These are phyloP conservation scores for Ochropacha duplaris DNA, from an alignment of 2,888 invertebrate genomes.

Conservation along the genomic window DNA sequence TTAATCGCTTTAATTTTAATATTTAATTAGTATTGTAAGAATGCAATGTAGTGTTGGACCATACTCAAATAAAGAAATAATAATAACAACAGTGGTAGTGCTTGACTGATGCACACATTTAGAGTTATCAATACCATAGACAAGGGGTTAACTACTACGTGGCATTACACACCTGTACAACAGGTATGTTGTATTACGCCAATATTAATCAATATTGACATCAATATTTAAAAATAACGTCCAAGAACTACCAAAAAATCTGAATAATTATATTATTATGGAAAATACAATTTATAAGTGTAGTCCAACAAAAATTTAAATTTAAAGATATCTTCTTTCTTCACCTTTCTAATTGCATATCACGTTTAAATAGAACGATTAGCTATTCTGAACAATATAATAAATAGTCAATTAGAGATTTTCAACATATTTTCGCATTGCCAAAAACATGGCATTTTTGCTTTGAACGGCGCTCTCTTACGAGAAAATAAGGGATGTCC, in stretches of 20 bases:
- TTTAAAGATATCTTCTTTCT: slow-evolving; percentile 50
- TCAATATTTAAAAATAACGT: not conserved
- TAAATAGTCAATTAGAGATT: slow-evolving; percentile 67
- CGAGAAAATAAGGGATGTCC: not conserved
- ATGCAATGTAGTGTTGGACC: slow-evolving; percentile 65
- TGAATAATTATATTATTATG: too few relatives aligned
- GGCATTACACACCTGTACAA: too few relatives aligned
- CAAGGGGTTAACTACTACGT: too few relatives aligned
- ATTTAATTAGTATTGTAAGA: slow-evolving; percentile 56
- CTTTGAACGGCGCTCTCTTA: not conserved
- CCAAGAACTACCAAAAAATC: slow-evolving; percentile 10
- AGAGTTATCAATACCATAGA: not conserved
- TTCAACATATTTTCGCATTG: slow-evolving; percentile 49
- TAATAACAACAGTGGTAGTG: not conserved
- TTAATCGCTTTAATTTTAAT: slow-evolving; percentile 67
- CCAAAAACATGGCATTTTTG: slow-evolving; percentile 7
- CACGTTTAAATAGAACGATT: slow-evolving; percentile 52
- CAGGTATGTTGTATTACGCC: too few relatives aligned
- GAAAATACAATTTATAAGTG: slow-evolving; percentile 29
- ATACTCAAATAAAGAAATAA: slow-evolving; percentile 26
- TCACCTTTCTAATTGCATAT: slow-evolving; percentile 73
- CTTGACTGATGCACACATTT: not conserved
- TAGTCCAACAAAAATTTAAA: slow-evolving; percentile 58
- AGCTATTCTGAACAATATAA: slow-evolving; percentile 55
- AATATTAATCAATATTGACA: not conserved